Percentiles rank a stretch among this genome's conserved stretches.
Evolutionary conservation across 1,140 invertebrate genomes (phyloP).

Genomic region (Danaus plexippus): DNA sequence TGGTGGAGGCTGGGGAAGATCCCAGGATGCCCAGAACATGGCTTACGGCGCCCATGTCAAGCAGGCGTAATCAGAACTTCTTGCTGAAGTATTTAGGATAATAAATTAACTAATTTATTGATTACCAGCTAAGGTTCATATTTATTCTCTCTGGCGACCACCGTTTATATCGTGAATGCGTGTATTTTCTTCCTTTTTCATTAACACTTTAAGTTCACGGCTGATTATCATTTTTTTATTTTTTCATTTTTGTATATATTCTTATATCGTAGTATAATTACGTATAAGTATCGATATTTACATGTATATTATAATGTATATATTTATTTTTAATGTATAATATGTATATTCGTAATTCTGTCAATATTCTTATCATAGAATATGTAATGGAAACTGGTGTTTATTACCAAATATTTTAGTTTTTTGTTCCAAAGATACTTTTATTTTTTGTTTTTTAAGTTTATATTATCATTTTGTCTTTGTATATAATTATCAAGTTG

Average conservation of each 20-base stretch:
- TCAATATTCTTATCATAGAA: conserved; percentile 12
- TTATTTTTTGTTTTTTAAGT: conserved; percentile 27
- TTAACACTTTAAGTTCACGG: conserved; percentile 24
- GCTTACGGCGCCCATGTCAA: conserved; percentile 76
- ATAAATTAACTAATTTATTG: conserved; percentile 31
- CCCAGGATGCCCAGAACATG: conserved; percentile 73
- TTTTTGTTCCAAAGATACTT: conserved; percentile 54
- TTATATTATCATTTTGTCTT: conserved; percentile 28
- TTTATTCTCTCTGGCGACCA: conserved; percentile 27
- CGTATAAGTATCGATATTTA: conserved; percentile 10
- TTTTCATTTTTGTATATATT: conserved; percentile 19
- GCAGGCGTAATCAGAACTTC: conserved; percentile 34
- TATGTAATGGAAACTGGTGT: conserved; percentile 14
- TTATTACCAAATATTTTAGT: conserved; percentile 49
- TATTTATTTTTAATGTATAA: conserved; percentile 16
- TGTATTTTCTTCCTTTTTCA: conserved; percentile 23
- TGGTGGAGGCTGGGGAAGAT: conserved; percentile 72
- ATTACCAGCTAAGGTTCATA: conserved; percentile 24
- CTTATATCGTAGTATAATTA: conserved; percentile 6
- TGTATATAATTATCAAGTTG: conserved; percentile 23
- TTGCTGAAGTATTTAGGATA: conserved; percentile 12
- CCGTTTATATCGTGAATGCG: conserved; percentile 27
- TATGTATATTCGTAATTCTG: conserved; percentile 11
- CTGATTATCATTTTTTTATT: conserved; percentile 31
- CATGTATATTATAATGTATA: conserved; percentile 21